A percentile compares a stretch with the other conserved stretches of the same genome.
Conservation (phyloP, 2,113 vertebrate species). For the Limnothrissa miodon region DNA sequence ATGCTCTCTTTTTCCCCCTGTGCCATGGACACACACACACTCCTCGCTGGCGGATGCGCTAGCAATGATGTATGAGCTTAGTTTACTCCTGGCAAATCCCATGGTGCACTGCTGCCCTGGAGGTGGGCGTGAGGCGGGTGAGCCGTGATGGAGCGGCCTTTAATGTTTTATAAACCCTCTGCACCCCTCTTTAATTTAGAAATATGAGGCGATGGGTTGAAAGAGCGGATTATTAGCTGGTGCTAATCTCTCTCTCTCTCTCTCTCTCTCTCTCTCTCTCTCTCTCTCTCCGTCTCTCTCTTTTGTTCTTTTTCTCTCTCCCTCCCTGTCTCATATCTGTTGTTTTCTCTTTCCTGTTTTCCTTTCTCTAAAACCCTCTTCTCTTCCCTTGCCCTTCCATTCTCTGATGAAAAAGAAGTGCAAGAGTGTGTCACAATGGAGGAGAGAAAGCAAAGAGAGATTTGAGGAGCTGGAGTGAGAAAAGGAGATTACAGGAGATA, state of each 20-base stretch:
- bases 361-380: conserved; percentile 30
- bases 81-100: conserved; percentile 73
- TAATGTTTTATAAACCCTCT: conserved; percentile 71
- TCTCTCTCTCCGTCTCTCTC: neutral
- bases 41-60: conserved; percentile 45
- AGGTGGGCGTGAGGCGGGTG: conserved; percentile 47
- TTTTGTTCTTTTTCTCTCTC: neutral
- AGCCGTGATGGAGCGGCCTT: conserved; percentile 57
- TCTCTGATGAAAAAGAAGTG: neutral
- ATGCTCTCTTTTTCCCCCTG: conserved; percentile 57
- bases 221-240: conserved; percentile 71
- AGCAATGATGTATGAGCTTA: conserved; percentile 74
- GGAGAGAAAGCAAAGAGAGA: neutral
- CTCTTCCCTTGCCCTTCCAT: conserved; percentile 1
- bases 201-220: conserved; percentile 70
- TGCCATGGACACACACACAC: neutral
- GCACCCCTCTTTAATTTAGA: conserved; percentile 71
- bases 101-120: conserved; percentile 60
- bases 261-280: conserved; percentile 5
- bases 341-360: conserved; percentile 56
- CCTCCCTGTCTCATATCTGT: conserved; percentile 37
- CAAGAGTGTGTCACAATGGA: neutral
- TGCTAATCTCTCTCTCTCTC: conserved; percentile 57
- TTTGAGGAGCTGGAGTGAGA: neutral
- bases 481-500: conserved; percentile 30